Evolutionary conservation across 2,888 invertebrate species (phyloP), one percentile per base, ranked within the genome.

Genomic region (Leptogaster cylindrica): DNA sequence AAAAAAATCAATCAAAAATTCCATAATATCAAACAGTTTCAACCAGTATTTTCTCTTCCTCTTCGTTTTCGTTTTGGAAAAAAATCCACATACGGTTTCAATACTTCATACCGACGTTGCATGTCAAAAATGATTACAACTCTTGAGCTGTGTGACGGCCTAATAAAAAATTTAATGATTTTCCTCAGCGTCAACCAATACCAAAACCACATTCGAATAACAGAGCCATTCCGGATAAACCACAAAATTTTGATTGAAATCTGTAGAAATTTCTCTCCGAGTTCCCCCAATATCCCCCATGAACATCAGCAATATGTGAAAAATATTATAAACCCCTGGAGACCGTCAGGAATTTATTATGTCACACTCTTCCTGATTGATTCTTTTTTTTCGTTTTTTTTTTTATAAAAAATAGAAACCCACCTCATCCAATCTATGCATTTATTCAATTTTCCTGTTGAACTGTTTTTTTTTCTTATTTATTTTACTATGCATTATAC

Each of bases 121-220:
- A n/a, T n/a, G n/a, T n/a, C n/a, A n/a, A n/a, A n/a, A n/a, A n/a
- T 55, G 55, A 55, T 20, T 20, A 6, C 36, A 20, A 36, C 55
- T 31, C 55, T 16, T 12, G 39, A 20, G 55, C 18, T 55, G 33
- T 36, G 39, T 31, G n/a, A 55, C 36, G 33, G 31, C 33, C 23
- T 55, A 41, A 41, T 41, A 14, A 41, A 41, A 41, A 41, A 41
- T 41, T 12, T 39, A 41, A 41, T 41, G 18, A 41, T 18, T 4
- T 41, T 41, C 41, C 41, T 6, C 16, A 7, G 18, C 16, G 7
- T 31, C 31, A 8, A 31, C 1, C 10, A 31, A 31, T 10, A 31
- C 6, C 6, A 31, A 6, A 31, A 8, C 6, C 7, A 8, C 10
- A 10, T 8, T 31, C 7, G 1, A 31, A 31, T 31, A 31, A 31